These are phyloP conservation scores for Pardalotus punctatus DNA, from an alignment of 2,113 vertebrate genomes.

Conservation along the genomic window DNA sequence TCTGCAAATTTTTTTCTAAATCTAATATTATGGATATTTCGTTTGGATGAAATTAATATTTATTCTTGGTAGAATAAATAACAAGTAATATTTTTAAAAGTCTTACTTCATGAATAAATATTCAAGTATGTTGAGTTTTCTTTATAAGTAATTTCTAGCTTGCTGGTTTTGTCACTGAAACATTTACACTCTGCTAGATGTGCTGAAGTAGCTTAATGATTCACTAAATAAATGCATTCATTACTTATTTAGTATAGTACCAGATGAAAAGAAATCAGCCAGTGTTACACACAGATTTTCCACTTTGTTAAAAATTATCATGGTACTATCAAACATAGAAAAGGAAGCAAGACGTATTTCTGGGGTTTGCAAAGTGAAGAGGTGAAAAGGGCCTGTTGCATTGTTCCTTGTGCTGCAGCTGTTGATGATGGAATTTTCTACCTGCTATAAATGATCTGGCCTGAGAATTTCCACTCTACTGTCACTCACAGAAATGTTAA, in stretches of 20 bases:
- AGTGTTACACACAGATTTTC: not conserved
- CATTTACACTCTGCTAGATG: not conserved
- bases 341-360: not conserved
- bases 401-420: not conserved
- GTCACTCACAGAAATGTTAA: constrained; percentile 20
- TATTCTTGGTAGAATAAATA: not conserved
- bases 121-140: not conserved
- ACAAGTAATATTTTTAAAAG: not conserved
- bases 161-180: not conserved
- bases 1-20: not conserved
- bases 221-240: constrained; percentile 57
- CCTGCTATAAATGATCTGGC: not conserved
- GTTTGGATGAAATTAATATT: not conserved
- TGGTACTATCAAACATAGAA: not conserved
- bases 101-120: not conserved
- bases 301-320: constrained; percentile 1
- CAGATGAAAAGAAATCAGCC: constrained; percentile 20
- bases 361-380: not conserved
- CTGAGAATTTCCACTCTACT: not conserved
- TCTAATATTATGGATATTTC: not conserved
- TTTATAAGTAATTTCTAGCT: not conserved
- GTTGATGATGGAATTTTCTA: not conserved
- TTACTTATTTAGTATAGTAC: constrained; percentile 46
- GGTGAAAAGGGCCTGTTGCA: not conserved
- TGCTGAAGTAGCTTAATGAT: constrained; percentile 52